phyloP scores from a whole-genome alignment of 2,797 vertebrate species.

The Siniperca scherzeri region DNA sequence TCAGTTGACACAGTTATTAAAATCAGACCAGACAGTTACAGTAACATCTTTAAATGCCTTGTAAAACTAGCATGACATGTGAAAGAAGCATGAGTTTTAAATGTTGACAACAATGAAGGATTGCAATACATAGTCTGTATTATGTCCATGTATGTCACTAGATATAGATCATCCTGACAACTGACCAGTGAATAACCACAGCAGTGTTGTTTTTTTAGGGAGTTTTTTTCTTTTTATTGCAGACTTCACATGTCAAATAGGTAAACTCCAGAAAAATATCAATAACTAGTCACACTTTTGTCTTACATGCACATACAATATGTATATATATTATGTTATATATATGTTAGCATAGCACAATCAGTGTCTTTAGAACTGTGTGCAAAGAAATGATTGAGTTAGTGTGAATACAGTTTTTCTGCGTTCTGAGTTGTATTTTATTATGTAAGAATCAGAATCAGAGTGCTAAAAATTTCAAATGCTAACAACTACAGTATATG shows the following conservation, averaged over 20 bases:
- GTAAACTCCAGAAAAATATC: slow-evolving; percentile 25
- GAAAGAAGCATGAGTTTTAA: slow-evolving; percentile 16
- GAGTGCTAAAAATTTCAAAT: slow-evolving; percentile 23
- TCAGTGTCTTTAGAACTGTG: slow-evolving; percentile 41
- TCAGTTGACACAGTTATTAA: slow-evolving; percentile 17
- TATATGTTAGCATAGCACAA: slow-evolving; percentile 50
- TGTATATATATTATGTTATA: slow-evolving; percentile 34
- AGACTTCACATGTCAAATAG: slow-evolving; percentile 43
- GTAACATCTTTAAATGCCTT: slow-evolving; percentile 26
- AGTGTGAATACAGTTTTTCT: slow-evolving; percentile 6
- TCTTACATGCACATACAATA: slow-evolving; percentile 60
- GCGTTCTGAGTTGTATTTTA: not conserved
- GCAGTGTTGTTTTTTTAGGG: slow-evolving; percentile 8
- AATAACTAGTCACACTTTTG: slow-evolving; percentile 47
- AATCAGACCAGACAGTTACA: slow-evolving; percentile 23
- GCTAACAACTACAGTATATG: slow-evolving; percentile 24
- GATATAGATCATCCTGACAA: slow-evolving; percentile 6
- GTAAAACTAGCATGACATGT: slow-evolving; percentile 4
- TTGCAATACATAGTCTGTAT: slow-evolving; percentile 40
- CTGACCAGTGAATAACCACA: slow-evolving; percentile 55
- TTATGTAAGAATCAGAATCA: not conserved
- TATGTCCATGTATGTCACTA: slow-evolving; percentile 29
- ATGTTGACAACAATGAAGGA: slow-evolving; percentile 25
- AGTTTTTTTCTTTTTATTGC: slow-evolving; percentile 15
- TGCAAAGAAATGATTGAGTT: slow-evolving; percentile 22